Conservation (phyloP, 2,113 vertebrate species). For the Carassius carassius region DNA sequence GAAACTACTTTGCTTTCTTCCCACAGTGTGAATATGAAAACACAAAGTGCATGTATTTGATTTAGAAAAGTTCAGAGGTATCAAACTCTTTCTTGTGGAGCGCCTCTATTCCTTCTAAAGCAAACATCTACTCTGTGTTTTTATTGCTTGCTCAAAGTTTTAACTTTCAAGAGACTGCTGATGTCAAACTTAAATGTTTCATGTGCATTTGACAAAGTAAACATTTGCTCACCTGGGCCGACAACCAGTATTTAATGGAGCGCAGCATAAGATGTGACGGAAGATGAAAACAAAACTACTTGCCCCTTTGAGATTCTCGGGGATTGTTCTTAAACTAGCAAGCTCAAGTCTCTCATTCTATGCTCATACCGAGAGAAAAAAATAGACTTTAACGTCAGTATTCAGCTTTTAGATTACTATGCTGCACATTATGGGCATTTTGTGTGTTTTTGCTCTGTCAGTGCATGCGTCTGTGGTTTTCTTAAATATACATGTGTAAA, state of each 20-base stretch:
- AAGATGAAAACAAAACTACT: conserved; percentile 10
- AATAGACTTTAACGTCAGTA: background rate
- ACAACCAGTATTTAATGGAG: background rate
- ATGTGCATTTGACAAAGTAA: conserved; percentile 16
- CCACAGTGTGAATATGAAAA: background rate
- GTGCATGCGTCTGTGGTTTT: background rate
- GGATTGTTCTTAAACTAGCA: conserved; percentile 2
- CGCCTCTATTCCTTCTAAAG: conserved; percentile 22
- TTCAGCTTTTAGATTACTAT: background rate
- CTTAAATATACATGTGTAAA: background rate
- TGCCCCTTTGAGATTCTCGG: background rate
- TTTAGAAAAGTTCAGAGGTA: conserved; percentile 15
- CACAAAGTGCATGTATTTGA: conserved; percentile 17
- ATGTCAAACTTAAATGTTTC: conserved; percentile 11
- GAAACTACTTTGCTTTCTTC: conserved; percentile 19
- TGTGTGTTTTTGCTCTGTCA: background rate
- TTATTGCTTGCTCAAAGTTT: conserved; percentile 18
- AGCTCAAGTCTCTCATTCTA: background rate
- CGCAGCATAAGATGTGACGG: background rate
- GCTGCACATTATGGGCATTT: background rate
- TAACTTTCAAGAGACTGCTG: conserved; percentile 4
- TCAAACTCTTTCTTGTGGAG: conserved; percentile 18
- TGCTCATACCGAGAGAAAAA: background rate
- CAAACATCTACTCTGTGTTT: conserved; percentile 14
- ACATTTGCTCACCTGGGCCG: conserved; percentile 42